Evolutionary conservation across 2,888 invertebrate genomes (phyloP).

Genomic region (Neoascia interrupta): DNA sequence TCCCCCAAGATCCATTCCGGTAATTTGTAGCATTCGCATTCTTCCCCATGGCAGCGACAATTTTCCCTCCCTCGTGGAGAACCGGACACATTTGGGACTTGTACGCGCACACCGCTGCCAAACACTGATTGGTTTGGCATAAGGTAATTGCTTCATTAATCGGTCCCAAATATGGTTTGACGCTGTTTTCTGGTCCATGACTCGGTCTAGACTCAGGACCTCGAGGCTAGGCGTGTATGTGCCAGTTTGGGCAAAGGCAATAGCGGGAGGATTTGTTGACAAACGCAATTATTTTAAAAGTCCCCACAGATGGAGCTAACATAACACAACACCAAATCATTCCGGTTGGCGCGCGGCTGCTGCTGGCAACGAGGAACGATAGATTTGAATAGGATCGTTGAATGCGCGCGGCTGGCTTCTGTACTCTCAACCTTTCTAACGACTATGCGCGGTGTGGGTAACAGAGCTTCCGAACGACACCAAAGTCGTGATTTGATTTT

Average conservation of each 20-base stretch:
- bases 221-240: constrained; percentile 7
- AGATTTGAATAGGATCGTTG: constrained; percentile 60
- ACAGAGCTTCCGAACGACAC: constrained; percentile 57
- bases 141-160: constrained; percentile 71
- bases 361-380: constrained; percentile 39
- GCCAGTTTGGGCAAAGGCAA: not conserved
- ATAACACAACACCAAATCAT: constrained; percentile 57
- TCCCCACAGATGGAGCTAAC: constrained; percentile 65
- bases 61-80: constrained; percentile 15
- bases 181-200: constrained; percentile 53
- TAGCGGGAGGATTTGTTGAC: constrained; percentile 62
- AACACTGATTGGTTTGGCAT: constrained; percentile 63
- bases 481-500: constrained; percentile 68
- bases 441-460: not conserved
- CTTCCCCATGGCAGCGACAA: no score
- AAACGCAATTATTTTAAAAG: constrained; percentile 70
- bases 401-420: not conserved
- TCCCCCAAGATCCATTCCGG: constrained; percentile 48
- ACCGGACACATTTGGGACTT: constrained; percentile 40
- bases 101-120: constrained; percentile 44
- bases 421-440: constrained; percentile 21
- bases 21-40: no score
- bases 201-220: constrained; percentile 35
- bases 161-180: constrained; percentile 70
- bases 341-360: constrained; percentile 24